Evolutionary conservation across 2,797 vertebrate species (phyloP), one percentile per base, ranked within the genome.

Genomic region (Sternarchorhynchus goeldii): DNA sequence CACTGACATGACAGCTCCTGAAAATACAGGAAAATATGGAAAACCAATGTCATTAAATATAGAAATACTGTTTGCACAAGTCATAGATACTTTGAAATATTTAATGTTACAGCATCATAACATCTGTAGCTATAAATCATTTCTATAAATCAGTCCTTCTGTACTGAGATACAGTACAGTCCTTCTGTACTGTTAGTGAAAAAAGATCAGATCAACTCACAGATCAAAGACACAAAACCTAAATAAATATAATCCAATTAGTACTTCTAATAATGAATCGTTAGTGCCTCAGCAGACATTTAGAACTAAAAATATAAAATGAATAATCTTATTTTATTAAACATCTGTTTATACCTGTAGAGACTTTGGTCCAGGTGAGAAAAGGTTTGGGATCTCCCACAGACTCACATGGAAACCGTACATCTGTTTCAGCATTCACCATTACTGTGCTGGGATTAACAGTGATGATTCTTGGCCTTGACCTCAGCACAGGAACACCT

Each of bases 291-390:
- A 69, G 4, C 6, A 45, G 4, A 55, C 12, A 20, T 41, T 39
- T 39, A 18, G 18, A 32, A 16, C 63, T 55, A 39, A 7, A 29
- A 4, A 10, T 66, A 16, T 25, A 66, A 2, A 36, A 55, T 64
- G 18, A 36, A 39, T 21, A 20, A 8, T 31, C 12, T 60, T 17
- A 16, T n/a, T 3, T 58, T 31, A n/a, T 86, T 81, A 14, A 70
- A 25, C 6, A 32, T 50, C 45, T 14, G 7, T 14, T 34, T 50
- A 7, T 90, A 98, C 97, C 97, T 93, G 96, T 96, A 74, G 96
- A 92, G 1, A 95, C 90, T 88, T 98, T 98, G 56, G 95, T 98
- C 97, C 97, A 99, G 39, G 94, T 92, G 32, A 95, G 57, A 20
- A 90, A 86, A 36, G 94, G 93, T 74, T 86, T 89, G 0, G 94